Evolutionary conservation across 2,797 vertebrate genomes (phyloP).

Genomic region (Lophius americanus): DNA sequence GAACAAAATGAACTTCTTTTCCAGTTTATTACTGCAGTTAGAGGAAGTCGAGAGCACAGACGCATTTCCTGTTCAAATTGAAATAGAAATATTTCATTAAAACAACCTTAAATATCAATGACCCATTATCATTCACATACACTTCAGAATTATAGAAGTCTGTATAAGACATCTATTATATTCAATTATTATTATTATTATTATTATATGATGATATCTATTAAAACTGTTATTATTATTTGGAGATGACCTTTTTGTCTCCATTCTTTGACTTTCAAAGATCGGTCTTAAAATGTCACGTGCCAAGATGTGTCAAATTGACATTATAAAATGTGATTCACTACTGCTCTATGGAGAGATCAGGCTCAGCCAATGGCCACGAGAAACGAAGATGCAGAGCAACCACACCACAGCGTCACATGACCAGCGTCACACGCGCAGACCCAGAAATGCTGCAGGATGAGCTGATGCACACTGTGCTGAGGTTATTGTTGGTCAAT

Average conservation of each 20-base stretch:
- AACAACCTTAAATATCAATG: neutral
- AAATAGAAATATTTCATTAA: neutral
- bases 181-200: too few species aligned
- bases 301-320: slow-evolving; percentile 7
- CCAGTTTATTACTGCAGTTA: slow-evolving; percentile 1
- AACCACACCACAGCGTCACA: slow-evolving; percentile 65
- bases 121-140: too few species aligned
- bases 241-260: too few species aligned
- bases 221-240: too few species aligned
- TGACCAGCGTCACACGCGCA: slow-evolving; percentile 51
- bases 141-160: too few species aligned
- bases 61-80: neutral
- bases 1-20: neutral
- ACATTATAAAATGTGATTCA: slow-evolving; percentile 26
- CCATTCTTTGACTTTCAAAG: neutral
- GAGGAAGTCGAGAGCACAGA: slow-evolving; percentile 2
- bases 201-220: too few species aligned
- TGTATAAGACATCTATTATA: too few species aligned
- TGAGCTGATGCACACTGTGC: slow-evolving; percentile 39
- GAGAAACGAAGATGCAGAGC: slow-evolving; percentile 38
- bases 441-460: slow-evolving; percentile 27
- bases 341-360: slow-evolving; percentile 53
- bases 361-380: slow-evolving; percentile 63
- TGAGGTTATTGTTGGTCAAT: slow-evolving; percentile 61
- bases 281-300: slow-evolving; percentile 7